Base-by-base conservation (phyloP, 2,888 invertebrate genomes). In the Sesamia inferens region DNA sequence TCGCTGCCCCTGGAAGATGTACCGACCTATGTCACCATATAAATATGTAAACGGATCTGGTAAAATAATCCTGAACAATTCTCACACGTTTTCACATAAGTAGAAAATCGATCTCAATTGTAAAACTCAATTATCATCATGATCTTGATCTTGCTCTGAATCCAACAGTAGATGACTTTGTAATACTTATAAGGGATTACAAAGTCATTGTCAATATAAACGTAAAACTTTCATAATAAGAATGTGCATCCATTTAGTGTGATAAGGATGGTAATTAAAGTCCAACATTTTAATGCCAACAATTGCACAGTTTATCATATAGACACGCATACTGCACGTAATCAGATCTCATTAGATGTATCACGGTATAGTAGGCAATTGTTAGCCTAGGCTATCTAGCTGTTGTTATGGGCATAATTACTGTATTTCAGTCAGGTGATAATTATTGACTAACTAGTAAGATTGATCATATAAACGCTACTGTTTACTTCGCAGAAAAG, bases 251-350 rank as follows among this genome's bases (percentile, higher is more conserved):
- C 22, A 74, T 68, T 80, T 71, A 70, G 2, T 62, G 31, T 83
- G 71, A 83, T 78, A 85, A 71, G 75, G 69, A 77, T 74, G 69
- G 67, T 71, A 72, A 79, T 80, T 75, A 44, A 73, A 73, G 5
- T 69, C 19, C 10, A 55, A 61, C 64, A 39, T 19, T 62, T 63
- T 54, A 62, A 80, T 63, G 71, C 57, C 57, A 61, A 72, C 71
- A 82, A 82, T 82, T 75, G 68, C 3, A 16, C 13, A 57, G 67
- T 11, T 61, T 39, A 76, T 70, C 42, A 65, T 11, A 44, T 22
- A 51, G 39, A 71, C 76, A 68, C 62, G 68, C 85, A 84, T 59
- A 69, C 75, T 48, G 55, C 13, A 65, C 59, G 73, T 78, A 75
- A 83, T 85, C 67, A 11, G 47, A 63, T 54, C 63, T 63, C 65